Conservation (phyloP, 1,140 invertebrate genomes). For the Scaptomyza hsui region DNA sequence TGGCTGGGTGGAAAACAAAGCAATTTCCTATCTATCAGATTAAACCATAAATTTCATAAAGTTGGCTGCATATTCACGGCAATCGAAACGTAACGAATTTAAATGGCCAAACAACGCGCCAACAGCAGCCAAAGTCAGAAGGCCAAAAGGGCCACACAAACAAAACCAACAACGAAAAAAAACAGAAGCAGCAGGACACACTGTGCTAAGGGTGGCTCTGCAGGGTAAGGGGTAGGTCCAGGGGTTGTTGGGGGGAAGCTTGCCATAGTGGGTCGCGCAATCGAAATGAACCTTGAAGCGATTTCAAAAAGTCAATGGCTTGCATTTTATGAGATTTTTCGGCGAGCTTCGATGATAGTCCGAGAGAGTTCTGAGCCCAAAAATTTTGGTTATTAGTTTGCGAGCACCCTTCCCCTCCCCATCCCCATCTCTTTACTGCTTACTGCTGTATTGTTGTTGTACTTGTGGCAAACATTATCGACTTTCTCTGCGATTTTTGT, state of each 20-base stretch:
- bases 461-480: constrained; percentile 74
- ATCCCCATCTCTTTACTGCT: background rate
- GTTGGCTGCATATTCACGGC: constrained; percentile 80
- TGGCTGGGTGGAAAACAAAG: constrained; percentile 67
- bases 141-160: constrained; percentile 43
- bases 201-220: background rate
- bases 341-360: constrained; percentile 20
- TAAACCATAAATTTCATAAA: constrained; percentile 83
- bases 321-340: constrained; percentile 77
- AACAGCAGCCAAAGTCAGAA: constrained; percentile 62
- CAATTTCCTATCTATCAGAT: constrained; percentile 82
- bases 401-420: background rate
- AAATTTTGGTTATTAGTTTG: constrained; percentile 75
- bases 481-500: constrained; percentile 46
- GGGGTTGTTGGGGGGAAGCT: background rate
- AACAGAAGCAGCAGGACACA: background rate
- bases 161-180: background rate
- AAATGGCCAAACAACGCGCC: constrained; percentile 76
- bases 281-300: constrained; percentile 80
- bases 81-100: constrained; percentile 82
- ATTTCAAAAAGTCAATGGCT: constrained; percentile 80
- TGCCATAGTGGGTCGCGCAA: constrained; percentile 34
- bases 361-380: constrained; percentile 60
- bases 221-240: background rate
- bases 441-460: constrained; percentile 36